Evolutionary conservation across 2,113 vertebrate species (phyloP).

Genomic region (Manacus vitellinus): DNA sequence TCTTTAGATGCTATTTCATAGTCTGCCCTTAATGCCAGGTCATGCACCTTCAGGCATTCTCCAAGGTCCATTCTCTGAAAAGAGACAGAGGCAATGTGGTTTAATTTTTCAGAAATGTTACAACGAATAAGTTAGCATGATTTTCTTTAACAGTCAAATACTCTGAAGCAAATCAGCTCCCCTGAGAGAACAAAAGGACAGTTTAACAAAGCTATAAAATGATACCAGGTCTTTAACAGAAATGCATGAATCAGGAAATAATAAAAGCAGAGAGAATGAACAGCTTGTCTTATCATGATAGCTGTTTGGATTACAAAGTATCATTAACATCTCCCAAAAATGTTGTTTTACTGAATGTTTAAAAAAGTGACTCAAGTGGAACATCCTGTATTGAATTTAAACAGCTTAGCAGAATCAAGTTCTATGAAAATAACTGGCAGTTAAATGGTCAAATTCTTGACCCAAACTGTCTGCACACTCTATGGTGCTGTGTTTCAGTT

Average conservation of each 20-base stretch:
- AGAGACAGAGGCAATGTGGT: background rate
- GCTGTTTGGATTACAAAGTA: background rate
- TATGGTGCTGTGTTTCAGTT: background rate
- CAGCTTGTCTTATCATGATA: background rate
- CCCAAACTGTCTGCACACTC: background rate
- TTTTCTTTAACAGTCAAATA: background rate
- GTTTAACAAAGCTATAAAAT: background rate
- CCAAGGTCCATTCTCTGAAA: slow-evolving; percentile 97
- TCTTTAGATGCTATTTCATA: slow-evolving; percentile 98
- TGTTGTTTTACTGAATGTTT: background rate
- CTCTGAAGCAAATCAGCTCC: background rate
- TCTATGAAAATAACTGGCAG: background rate
- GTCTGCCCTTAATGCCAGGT: slow-evolving; percentile 95
- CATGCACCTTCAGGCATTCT: slow-evolving; percentile 96
- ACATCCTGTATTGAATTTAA: background rate
- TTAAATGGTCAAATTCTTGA: background rate
- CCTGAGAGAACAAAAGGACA: background rate
- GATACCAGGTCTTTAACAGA: background rate
- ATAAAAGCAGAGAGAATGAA: background rate
- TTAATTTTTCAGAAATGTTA: background rate
- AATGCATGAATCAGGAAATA: background rate
- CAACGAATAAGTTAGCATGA: background rate
- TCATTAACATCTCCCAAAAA: background rate
- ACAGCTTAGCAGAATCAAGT: background rate
- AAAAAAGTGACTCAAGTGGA: background rate